Conservation (phyloP, 53 echinoderm and acorn worm genomes). For the Echinometra lucunter region DNA sequence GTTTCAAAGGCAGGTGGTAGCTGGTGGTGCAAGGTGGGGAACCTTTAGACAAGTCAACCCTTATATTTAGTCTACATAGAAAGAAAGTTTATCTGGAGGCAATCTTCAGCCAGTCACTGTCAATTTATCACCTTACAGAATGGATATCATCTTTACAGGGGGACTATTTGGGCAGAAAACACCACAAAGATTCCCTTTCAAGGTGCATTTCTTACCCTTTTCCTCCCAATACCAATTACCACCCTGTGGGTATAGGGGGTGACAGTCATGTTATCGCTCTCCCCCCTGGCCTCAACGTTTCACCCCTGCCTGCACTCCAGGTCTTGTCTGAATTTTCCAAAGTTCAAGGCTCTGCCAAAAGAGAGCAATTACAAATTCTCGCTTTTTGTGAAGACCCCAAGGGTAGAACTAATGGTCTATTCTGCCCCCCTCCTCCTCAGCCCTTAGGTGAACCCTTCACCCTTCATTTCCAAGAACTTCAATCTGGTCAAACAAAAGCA, state of each 20-base stretch:
- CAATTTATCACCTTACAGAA: neutral
- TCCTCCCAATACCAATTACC: neutral
- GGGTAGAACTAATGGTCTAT: neutral
- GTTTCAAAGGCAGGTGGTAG: too few relatives aligned
- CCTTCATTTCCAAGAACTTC: constrained; percentile 7
- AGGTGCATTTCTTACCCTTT: neutral
- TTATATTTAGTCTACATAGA: neutral
- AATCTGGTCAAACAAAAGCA: constrained; percentile 44
- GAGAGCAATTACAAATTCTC: neutral
- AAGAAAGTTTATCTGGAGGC: neutral
- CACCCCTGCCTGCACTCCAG: neutral
- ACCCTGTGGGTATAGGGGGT: neutral
- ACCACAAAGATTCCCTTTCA: constrained; percentile 7
- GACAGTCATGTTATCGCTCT: constrained; percentile 28
- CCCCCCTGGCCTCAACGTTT: neutral
- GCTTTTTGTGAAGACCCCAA: neutral
- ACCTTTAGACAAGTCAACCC: neutral
- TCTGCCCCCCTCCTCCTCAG: neutral
- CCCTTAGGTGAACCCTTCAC: neutral
- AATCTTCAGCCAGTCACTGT: neutral
- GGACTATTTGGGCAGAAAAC: constrained; percentile 3
- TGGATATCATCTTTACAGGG: neutral
- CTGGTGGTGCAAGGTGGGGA: constrained; percentile 7
- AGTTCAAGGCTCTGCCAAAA: neutral
- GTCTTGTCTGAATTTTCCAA: neutral